Base-by-base conservation (phyloP, 1,140 invertebrate species). In the Globodera rostochiensis region DNA sequence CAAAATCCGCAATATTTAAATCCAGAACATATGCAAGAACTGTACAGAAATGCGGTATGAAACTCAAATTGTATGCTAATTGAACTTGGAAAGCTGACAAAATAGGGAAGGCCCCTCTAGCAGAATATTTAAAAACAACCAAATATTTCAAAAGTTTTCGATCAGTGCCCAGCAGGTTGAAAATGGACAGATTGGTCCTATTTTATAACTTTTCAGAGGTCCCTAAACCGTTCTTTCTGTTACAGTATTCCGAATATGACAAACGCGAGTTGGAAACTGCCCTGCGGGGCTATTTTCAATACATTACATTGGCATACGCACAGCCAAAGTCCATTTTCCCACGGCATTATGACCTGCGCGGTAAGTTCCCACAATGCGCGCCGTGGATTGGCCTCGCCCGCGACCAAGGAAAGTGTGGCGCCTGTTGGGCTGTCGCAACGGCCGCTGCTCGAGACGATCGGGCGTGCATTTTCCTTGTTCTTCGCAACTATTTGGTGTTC, bases 381-480 rank as follows among this genome's bases (percentile, higher is more conserved):
- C 36, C 49, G 46, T 25, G 57, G 19, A 21, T 76, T n/a, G 66
- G 66, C 50, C 49, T 45, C 6, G 50, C 66, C 45, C 74, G 66
- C 6, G 21, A 76, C n/a, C 74, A 76, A 19, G 74, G 74, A 1
- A 36, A 21, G 8, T 76, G 74, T 47, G 50, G 50, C 36, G 66
- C 53, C 19, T 76, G 74, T 13, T 76, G 74, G 74, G 74, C 74
- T n/a, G 47, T 76, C 6, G 46, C 74, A 19, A 76, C 74, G 36
- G 57, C 74, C 57, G 57, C 57, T 15, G 57, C 57, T 11, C 57
- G 57, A 11, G 57, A 60, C 15, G 57, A 60, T 19, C 11, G 57
- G 57, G 57, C 57, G 15, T 60, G 57, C 57, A 60, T 60, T 60
- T 60, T 60, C 57, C 15, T 60, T 11, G 19, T 15, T 15, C 57